Base-by-base conservation (phyloP, 1,140 invertebrate species). In the Conus ventricosus region DNA sequence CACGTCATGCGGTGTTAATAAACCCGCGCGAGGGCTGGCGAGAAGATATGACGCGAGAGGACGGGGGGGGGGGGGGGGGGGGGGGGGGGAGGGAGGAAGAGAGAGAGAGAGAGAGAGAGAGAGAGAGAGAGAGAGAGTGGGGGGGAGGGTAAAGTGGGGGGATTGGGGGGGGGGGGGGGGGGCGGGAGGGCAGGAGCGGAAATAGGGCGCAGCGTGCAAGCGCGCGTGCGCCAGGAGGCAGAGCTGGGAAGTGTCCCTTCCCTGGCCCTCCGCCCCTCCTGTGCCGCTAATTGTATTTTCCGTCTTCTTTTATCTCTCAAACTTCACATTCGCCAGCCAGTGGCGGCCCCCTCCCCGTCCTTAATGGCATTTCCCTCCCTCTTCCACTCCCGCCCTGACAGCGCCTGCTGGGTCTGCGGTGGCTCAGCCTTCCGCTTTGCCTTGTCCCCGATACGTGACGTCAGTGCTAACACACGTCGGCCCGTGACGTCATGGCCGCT, bases 1-100 rank as follows among this genome's bases (percentile, higher is more conserved):
- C 39, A 76, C 80, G 87, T 88, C 87, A 88, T 81, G 81, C 87
- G n/a, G 81, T 15, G 81, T 67, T 83, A 83, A 67, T 88, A 75
- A 54, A 88, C 87, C 53, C 53, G 75, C 75, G 75, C 82, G 11
- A 81, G 87, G 8, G 60, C 80, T 81, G 20, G 15, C 81, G 67
- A n/a, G 54, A 57, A 53, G 80, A 71, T 81, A 39, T 84, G 87
- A 84, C 67, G 87, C 67, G 60, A 63, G 60, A 63, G 60, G 10
- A 63, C 11, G 17, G 60, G 17, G 60, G 17, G 4, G 4, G 60
- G 4, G 60, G 17, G 60, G 17, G 10, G 60, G 17, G 60, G 17
- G 60, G 17, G 60, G 17, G 60, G 17, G 60, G 17, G 67, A 1
- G 67, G 23, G 2, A 10, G 67, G 20, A 20, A 4, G 20, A 71